Evolutionary conservation across 2,113 vertebrate genomes (phyloP).

Genomic region (Triplophysa tibetana): DNA sequence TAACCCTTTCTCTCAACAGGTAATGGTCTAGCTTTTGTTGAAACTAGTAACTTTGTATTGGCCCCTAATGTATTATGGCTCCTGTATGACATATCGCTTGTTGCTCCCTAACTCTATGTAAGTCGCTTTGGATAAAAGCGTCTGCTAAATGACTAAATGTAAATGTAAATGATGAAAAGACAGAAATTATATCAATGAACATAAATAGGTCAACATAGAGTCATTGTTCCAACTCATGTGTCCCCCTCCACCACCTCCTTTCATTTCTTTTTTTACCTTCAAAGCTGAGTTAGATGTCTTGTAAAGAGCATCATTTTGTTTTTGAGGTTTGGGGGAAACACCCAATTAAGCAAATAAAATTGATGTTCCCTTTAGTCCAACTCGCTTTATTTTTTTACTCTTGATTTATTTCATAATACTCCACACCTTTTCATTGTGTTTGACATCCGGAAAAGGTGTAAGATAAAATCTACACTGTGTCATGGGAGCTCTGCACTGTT

Average conservation of each 20-base stretch:
- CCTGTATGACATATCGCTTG: no score
- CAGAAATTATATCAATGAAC: neutral
- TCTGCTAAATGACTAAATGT: no score
- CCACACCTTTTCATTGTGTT: neutral
- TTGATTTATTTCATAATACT: no score
- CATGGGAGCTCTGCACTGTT: neutral
- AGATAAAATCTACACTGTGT: slow-evolving; percentile 17
- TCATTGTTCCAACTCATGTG: neutral
- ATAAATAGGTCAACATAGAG: neutral
- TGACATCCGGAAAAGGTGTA: neutral
- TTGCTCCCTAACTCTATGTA: no score
- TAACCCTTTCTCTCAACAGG: no score
- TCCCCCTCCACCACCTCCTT: neutral
- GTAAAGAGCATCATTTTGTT: neutral
- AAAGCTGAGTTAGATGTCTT: neutral
- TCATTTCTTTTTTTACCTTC: neutral
- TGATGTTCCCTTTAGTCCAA: neutral
- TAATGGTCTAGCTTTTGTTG: no score
- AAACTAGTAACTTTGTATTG: no score
- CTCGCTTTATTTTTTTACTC: neutral
- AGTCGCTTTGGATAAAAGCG: no score
- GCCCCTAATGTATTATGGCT: no score
- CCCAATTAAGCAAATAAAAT: neutral
- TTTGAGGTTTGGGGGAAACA: neutral
- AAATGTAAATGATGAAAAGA: neutral